Base-by-base conservation (phyloP, 2,888 invertebrate genomes). In the Harpalus rubripes region DNA sequence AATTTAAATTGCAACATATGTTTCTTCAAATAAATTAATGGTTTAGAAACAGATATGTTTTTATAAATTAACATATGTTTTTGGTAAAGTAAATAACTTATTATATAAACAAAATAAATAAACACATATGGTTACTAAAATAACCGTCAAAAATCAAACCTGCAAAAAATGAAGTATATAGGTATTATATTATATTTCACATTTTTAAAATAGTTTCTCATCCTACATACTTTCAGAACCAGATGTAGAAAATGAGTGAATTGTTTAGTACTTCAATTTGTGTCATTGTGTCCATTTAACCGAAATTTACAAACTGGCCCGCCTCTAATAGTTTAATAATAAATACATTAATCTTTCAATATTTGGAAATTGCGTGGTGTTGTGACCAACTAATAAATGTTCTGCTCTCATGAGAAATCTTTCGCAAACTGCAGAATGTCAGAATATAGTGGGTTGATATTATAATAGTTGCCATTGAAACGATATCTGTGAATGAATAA, bases 341-440 rank as follows among this genome's bases (percentile, higher is more conserved):
- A 63, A 26, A 63, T 22, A 63, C 63, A 63, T 63, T 63, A 26
- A 63, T 63, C 63, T 63, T 63, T 26, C 26, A 63, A 26, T 18
- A 63, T 63, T 63, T 63, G 63, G 63, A 22, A 63, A 63, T 32
- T 63, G 63, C 63, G 63, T 63, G 63, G 63, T 63, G 12, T 12
- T 16, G 61, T 22, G 63, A 63, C 26, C 22, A 63, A 63, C 63
- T 22, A 63, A 63, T 63, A 22, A 22, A 18, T 63, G 22, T 63
- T 18, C 12, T 2, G 26, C 12, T 26, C 10, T 7, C 18, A 16
- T 8, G 18, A 15, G 18, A 22, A 22, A 63, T 22, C 22, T 63
- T 26, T 63, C 63, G 63, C 26, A 26, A 63, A 59, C 59, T 59
- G 15, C 18, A 18, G 18, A 59, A 26, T 26, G 26, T 22, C 8